Conservation (phyloP, 2,888 invertebrate species). For the Nephrotoma guestfalica region DNA sequence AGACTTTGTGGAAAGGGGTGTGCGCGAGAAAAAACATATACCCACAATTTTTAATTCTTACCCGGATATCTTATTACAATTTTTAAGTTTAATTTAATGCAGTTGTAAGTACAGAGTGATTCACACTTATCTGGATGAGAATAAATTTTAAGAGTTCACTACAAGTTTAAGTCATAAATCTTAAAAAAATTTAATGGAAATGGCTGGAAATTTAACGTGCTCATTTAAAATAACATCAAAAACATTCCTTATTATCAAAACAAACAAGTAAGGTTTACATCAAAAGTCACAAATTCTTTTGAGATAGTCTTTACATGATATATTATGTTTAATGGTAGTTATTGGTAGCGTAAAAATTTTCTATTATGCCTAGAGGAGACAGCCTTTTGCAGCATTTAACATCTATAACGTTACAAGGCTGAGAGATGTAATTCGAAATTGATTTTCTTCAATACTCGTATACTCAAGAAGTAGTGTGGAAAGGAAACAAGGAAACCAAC, state of each 20-base stretch:
- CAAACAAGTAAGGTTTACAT: background rate
- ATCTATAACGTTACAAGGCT: too few relatives aligned
- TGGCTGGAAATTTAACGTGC: background rate
- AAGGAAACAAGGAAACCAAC: too few relatives aligned
- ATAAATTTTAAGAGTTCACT: background rate
- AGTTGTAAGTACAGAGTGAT: background rate
- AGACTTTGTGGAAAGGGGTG: background rate
- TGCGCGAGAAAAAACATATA: background rate
- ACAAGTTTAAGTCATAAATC: background rate
- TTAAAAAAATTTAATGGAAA: background rate
- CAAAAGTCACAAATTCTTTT: background rate
- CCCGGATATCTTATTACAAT: background rate
- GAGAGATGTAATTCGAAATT: too few relatives aligned
- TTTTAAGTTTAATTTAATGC: background rate
- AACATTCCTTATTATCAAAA: background rate
- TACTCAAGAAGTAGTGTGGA: too few relatives aligned
- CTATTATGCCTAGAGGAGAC: too few relatives aligned
- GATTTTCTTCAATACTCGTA: too few relatives aligned
- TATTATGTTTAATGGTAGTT: too few relatives aligned
- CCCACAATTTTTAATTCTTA: background rate
- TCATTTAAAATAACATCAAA: background rate
- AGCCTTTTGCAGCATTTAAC: too few relatives aligned
- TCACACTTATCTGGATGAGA: background rate
- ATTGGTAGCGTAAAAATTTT: too few relatives aligned
- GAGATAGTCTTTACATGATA: too few relatives aligned